phyloP scores from a whole-genome alignment of 2,797 vertebrate genomes.

The Arrhamphus sclerolepis region DNA sequence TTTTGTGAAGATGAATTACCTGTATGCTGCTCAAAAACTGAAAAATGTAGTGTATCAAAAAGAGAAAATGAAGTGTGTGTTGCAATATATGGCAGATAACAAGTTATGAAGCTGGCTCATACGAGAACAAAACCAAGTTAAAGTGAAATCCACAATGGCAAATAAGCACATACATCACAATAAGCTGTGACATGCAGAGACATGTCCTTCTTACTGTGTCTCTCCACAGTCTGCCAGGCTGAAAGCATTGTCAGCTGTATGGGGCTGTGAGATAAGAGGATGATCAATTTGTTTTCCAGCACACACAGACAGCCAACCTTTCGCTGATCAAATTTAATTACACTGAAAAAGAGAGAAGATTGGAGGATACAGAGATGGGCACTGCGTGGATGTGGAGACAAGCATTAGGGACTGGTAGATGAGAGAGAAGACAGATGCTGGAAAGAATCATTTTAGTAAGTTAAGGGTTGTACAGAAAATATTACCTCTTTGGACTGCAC shows the following conservation, averaged over 20 bases:
- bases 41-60: too few species aligned
- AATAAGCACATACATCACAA: constrained; percentile 9
- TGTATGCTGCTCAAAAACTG: too few species aligned
- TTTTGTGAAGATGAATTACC: too few species aligned
- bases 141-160: constrained; percentile 2
- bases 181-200: constrained; percentile 9
- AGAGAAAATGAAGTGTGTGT: too few species aligned
- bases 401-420: constrained; percentile 13
- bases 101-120: too few species aligned
- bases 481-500: neutral
- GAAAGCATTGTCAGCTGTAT: constrained; percentile 23
- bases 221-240: constrained; percentile 2
- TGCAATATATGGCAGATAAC: too few species aligned
- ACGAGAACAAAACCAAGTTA: neutral
- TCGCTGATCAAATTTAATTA: constrained; percentile 67
- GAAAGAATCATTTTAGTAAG: neutral
- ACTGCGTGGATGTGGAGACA: constrained; percentile 11
- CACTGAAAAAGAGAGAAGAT: constrained; percentile 41
- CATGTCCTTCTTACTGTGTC: constrained; percentile 20
- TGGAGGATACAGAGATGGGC: constrained; percentile 30
- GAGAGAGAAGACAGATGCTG: neutral
- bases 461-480: neutral
- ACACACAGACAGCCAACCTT: constrained; percentile 65
- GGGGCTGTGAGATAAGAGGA: constrained; percentile 58
- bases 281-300: constrained; percentile 73